Conservation (phyloP, 2,888 invertebrate genomes). For the Acronicta alni region DNA sequence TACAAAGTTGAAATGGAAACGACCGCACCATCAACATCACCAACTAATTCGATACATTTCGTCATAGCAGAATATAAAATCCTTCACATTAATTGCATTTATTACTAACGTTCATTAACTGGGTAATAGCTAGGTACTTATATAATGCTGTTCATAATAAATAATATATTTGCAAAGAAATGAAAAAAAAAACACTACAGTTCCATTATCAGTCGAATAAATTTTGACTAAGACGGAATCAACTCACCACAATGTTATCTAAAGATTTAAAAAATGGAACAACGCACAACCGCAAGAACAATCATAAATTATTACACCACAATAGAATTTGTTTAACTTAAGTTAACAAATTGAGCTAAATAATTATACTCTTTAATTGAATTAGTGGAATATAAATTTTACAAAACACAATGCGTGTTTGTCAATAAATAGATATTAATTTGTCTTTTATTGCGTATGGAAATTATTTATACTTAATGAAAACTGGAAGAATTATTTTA, state of each 20-base stretch:
- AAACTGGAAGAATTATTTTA: conserved; percentile 65
- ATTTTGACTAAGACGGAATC: conserved; percentile 82
- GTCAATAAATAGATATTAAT: conserved; percentile 48
- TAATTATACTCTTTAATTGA: conserved; percentile 59
- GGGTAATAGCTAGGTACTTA: conserved; percentile 52
- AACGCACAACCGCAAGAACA: conserved; percentile 83
- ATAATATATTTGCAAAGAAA: conserved; percentile 58
- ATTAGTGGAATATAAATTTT: conserved; percentile 56
- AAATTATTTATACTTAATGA: conserved; percentile 52
- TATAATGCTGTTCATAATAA: conserved; percentile 41
- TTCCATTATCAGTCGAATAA: conserved; percentile 76
- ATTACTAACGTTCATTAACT: conserved; percentile 44
- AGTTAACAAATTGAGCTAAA: conserved; percentile 84
- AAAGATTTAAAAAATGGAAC: conserved; percentile 71
- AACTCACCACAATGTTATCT: conserved; percentile 69
- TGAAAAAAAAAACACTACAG: conserved; percentile 56
- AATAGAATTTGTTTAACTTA: conserved; percentile 78
- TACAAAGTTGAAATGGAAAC: conserved; percentile 66
- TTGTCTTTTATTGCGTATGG: conserved; percentile 56
- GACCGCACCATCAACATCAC: conserved; percentile 37
- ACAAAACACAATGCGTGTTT: conserved; percentile 39
- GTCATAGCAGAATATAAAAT: conserved; percentile 42
- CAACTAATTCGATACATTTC: conserved; percentile 39
- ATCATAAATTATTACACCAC: conserved; percentile 67
- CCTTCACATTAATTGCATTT: conserved; percentile 52